Base-by-base conservation (phyloP, 2,888 invertebrate species). In the Catotricha subobsoleta region DNA sequence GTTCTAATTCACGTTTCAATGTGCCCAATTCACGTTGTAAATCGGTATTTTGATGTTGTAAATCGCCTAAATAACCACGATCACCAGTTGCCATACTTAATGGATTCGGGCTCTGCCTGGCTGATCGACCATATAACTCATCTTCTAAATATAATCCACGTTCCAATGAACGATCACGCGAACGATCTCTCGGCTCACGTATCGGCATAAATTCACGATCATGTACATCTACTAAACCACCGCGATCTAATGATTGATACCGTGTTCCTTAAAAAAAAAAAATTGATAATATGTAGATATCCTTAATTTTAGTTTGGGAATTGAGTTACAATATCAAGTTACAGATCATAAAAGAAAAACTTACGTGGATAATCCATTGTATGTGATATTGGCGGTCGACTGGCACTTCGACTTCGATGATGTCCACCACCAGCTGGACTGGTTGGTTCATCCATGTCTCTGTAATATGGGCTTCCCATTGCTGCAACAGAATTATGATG, bases 21-120 rank as follows among this genome's bases (percentile, higher is more conserved):
- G 84, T 86, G 20, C 76, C 79, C 59, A 92, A 74, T 62, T 95
- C 94, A 48, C 88, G 74, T 58, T 94, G 94, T 51, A 95, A 71
- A 63, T 95, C 94, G 55, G 84, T 81, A 65, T 94, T 88, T 68
- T 92, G 91, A 58, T 84, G 79, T 64, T 91, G 90, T 50, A 91
- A 71, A 62, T 91, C 91, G 47, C 86, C 83, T 54, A 70, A 76
- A 80, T 58, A 75, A 67, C 50, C 77, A 58, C 67, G 66, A 75
- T 62, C 70, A 70, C 59, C 55, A 18, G 57, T 54, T 52, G 67
- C 62, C 64, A 70, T 53, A 68, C 52, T 62, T 52, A 63, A 52
- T 43, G 76, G 72, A 55, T 74, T 78, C 38, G 79, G 80, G 50
- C 77, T 77, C 55, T 78, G 77, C 34, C 79, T 63, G 29, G 77